Evolutionary conservation across 2,888 invertebrate species (phyloP), one percentile per base, ranked within the genome.

Genomic region (Xylocampa areola): DNA sequence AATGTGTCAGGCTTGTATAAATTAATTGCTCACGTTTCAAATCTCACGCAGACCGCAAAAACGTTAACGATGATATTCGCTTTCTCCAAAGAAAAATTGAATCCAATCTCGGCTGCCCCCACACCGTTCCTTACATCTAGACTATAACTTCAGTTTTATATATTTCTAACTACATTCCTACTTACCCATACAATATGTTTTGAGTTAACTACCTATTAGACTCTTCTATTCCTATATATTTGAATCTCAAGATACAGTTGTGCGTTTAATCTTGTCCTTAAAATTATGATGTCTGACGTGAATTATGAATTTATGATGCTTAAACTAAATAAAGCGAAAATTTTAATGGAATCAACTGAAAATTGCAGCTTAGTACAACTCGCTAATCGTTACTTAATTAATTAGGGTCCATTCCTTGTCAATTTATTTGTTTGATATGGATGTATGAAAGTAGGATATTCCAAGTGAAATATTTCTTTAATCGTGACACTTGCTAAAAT

Each of bases 81-180:
- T 23, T 14, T 23, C 40, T 39, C 6, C 23, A 32, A 11, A 1
- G 19, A 16, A 14, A 27, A 53, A 35, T 19, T 8, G 0, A 11
- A 17, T 44, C 55, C 30, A 35, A 47, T 35, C 35, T 27, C 55
- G 13, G 70, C 37, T 69, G 44, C 23, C 27, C 55, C 14, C 2
- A 69, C 47, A 64, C 55, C 65, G 47, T 54, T 69, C 25, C 43
- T 69, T 69, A 37, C 21, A 53, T 39, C 45, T 53, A 47, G 6
- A 30, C 32, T 64, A 17, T 36, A n/a, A 43, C 17, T 47, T 53
- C 14, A 32, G 52, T 41, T 69, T 48, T 36, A 35, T 39, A 36
- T 47, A 53, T 27, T 43, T 69, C 21, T 64, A 30, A 43, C 17
- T 30, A 44, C 23, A 53, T 43, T 53, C 45, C 32, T 63, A 48